phyloP scores from a whole-genome alignment of 2,113 vertebrate species.

The Sclerurus mexicanus region DNA sequence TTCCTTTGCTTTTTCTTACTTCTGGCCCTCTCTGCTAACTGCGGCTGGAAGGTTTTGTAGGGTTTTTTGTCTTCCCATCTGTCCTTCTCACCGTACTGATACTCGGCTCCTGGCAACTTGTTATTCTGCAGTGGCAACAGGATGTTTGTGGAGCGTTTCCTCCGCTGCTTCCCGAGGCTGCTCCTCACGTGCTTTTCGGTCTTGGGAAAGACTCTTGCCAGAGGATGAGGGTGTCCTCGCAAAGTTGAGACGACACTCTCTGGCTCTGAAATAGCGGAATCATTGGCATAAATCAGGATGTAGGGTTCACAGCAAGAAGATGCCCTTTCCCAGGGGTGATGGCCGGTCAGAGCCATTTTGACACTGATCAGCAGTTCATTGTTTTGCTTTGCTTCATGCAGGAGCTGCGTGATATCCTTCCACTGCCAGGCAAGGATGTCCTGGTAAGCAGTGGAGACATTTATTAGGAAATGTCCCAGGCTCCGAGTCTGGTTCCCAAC shows the following conservation, averaged over 20 bases:
- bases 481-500: conserved; percentile 71
- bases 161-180: conserved; percentile 12
- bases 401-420: conserved; percentile 86
- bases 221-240: conserved; percentile 69
- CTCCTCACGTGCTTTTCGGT: conserved; percentile 49
- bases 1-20: conserved; percentile 87
- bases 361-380: conserved; percentile 83
- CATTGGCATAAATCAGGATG: conserved; percentile 93
- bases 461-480: conserved; percentile 80
- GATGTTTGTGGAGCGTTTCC: conserved; percentile 77
- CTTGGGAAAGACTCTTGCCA: conserved; percentile 31
- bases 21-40: conserved; percentile 76
- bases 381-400: conserved; percentile 81
- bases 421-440: conserved; percentile 86
- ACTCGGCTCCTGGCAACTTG: conserved; percentile 88
- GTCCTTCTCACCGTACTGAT: conserved; percentile 75
- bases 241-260: conserved; percentile 87
- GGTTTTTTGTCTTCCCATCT: conserved; percentile 82
- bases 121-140: conserved; percentile 91
- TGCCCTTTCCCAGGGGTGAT: conserved; percentile 65
- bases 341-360: conserved; percentile 72
- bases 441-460: conserved; percentile 69
- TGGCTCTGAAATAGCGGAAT: conserved; percentile 90
- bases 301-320: conserved; percentile 82
- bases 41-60: conserved; percentile 81